These are phyloP conservation scores for Apodemia duryi DNA, from an alignment of 2,888 invertebrate genomes.

Conservation along the genomic window DNA sequence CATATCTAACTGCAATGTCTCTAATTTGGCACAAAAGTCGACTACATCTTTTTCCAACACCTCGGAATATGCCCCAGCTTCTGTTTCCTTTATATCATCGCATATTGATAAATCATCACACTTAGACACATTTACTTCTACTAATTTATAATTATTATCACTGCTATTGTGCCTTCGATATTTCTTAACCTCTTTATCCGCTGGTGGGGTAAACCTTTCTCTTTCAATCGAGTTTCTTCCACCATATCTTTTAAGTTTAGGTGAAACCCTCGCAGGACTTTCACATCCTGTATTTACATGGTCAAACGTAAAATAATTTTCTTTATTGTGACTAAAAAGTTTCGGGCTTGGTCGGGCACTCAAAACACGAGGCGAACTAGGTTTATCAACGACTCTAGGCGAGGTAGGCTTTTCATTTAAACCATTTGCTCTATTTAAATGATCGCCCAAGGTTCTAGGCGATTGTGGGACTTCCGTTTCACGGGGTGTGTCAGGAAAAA, in stretches of 20 bases:
- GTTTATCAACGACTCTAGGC: constrained; percentile 36
- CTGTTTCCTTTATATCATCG: constrained; percentile 50
- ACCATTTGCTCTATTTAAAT: constrained; percentile 58
- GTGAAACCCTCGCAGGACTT: constrained; percentile 42
- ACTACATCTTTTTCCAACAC: constrained; percentile 52
- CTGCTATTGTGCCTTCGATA: constrained; percentile 69
- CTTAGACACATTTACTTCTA: constrained; percentile 55
- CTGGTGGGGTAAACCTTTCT: constrained; percentile 64
- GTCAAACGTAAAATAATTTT: constrained; percentile 71
- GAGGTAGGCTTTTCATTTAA: constrained; percentile 59
- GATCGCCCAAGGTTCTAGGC: constrained; percentile 54
- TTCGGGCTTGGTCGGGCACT: constrained; percentile 65
- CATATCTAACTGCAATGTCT: constrained; percentile 48
- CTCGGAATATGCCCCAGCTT: constrained; percentile 32
- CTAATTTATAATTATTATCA: constrained; percentile 63
- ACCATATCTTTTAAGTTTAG: constrained; percentile 58
- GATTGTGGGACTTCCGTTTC: constrained; percentile 62
- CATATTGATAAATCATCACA: constrained; percentile 42
- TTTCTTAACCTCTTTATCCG: constrained; percentile 60
- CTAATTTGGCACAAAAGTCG: constrained; percentile 65
- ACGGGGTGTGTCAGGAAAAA: constrained; percentile 64
- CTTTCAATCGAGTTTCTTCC: constrained; percentile 68
- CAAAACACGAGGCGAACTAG: constrained; percentile 39
- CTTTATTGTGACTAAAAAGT: constrained; percentile 64
- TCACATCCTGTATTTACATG: constrained; percentile 46